These are phyloP conservation scores for Callyntrura guangdongensis DNA, from an alignment of 2,888 invertebrate genomes.

Conservation along the genomic window DNA sequence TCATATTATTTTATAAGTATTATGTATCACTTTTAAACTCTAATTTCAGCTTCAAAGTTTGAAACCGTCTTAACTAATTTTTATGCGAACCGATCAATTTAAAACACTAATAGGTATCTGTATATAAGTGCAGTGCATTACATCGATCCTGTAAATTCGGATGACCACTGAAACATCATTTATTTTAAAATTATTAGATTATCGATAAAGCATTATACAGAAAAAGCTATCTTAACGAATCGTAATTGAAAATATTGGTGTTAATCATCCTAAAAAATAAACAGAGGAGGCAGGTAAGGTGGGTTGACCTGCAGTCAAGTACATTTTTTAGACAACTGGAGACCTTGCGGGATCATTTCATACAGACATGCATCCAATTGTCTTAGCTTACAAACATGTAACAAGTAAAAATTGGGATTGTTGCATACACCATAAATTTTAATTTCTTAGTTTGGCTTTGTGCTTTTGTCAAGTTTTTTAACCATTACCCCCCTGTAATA, in stretches of 20 bases:
- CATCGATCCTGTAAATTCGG: not conserved
- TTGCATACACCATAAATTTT: not conserved
- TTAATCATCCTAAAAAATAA: slow-evolving; percentile 1
- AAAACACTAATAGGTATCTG: not conserved
- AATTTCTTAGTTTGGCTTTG: slow-evolving; percentile 27
- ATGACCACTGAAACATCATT: not conserved
- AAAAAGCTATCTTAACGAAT: not conserved
- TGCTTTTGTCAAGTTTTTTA: slow-evolving; percentile 14
- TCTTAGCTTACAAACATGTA: not conserved
- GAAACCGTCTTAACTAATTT: not conserved
- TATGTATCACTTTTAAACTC: not conserved
- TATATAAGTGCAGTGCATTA: not conserved
- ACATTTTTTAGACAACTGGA: not conserved
- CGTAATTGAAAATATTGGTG: not conserved
- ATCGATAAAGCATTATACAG: not conserved
- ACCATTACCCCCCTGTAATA: slow-evolving; percentile 14
- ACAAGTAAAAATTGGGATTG: not conserved
- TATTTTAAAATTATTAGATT: slow-evolving; percentile 8
- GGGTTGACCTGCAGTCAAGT: not conserved
- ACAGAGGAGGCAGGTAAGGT: not conserved
- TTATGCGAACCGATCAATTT: not conserved
- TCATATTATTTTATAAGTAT: not conserved
- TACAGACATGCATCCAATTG: not conserved
- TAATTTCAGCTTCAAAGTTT: not conserved
- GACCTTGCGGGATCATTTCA: not conserved